These are phyloP conservation scores for Villa cingulata DNA, from an alignment of 2,888 invertebrate species.

Conservation along the genomic window DNA sequence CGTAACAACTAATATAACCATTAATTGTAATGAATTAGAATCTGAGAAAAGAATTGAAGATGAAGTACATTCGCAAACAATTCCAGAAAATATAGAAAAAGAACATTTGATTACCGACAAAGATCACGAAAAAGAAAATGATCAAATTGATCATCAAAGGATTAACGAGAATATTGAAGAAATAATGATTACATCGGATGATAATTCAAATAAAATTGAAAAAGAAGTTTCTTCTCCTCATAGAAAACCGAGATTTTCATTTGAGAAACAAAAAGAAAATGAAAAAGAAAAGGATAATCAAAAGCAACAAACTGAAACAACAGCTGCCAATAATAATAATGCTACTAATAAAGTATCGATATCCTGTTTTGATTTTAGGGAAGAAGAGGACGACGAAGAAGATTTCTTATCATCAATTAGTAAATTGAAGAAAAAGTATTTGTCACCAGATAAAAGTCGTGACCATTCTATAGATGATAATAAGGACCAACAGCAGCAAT, in stretches of 20 bases:
- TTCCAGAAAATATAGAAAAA: background rate
- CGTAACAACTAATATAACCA: too few species aligned
- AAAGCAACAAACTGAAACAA: too few species aligned
- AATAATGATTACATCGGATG: background rate
- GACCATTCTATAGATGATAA: constrained; percentile 8
- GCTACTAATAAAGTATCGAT: constrained; percentile 18
- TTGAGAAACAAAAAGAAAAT: too few species aligned
- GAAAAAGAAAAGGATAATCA: too few species aligned
- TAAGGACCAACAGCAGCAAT: constrained; percentile 5
- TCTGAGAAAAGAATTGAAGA: too few species aligned
- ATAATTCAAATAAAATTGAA: background rate
- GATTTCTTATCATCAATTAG: constrained; percentile 21
- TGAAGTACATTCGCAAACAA: too few species aligned
- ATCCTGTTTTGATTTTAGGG: constrained; percentile 68
- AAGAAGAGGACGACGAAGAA: constrained; percentile 55
- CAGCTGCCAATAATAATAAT: too few species aligned
- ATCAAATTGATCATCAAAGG: background rate
- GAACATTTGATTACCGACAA: background rate
- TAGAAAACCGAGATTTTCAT: too few species aligned
- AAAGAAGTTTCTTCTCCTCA: too few species aligned
- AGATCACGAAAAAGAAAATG: background rate
- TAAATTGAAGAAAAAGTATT: constrained; percentile 25
- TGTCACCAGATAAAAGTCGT: constrained; percentile 20
- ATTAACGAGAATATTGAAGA: background rate
- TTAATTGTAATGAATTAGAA: too few species aligned